These are phyloP conservation scores for Gopherus evgoodei DNA, from an alignment of 2,113 vertebrate genomes.

Conservation along the genomic window DNA sequence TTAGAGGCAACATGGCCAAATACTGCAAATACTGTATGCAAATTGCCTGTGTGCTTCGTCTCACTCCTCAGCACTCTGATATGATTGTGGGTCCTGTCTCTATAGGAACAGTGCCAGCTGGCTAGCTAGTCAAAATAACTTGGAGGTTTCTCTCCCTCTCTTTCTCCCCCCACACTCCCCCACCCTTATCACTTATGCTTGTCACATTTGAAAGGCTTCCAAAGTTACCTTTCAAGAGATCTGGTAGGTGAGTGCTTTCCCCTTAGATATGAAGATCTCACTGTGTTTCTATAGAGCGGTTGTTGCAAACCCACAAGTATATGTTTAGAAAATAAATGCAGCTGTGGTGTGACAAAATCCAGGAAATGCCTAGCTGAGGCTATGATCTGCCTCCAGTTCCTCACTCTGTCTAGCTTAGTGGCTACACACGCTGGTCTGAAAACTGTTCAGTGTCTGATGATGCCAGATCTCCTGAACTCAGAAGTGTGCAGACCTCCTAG, in stretches of 20 bases:
- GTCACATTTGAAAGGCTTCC: not conserved
- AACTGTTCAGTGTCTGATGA: not conserved
- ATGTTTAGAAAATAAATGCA: slow-evolving; percentile 45
- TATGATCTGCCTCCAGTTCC: slow-evolving; percentile 36
- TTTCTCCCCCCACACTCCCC: too few relatives aligned
- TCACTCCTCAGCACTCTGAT: slow-evolving; percentile 22
- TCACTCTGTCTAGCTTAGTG: not conserved
- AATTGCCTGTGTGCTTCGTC: slow-evolving; percentile 45
- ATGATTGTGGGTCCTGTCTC: slow-evolving; percentile 28
- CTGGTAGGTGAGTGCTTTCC: not conserved
- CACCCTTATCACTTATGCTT: not conserved
- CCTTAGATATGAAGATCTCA: not conserved
- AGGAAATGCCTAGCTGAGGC: slow-evolving; percentile 25
- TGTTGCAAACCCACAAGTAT: not conserved
- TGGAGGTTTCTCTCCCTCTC: slow-evolving; percentile 12
- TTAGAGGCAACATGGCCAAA: slow-evolving; percentile 23
- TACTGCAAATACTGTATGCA: slow-evolving; percentile 33
- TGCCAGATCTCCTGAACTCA: not conserved
- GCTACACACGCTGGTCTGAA: slow-evolving; percentile 3
- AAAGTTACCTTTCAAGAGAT: not conserved
- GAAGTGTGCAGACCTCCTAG: not conserved
- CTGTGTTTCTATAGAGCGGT: slow-evolving; percentile 6
- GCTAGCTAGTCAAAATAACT: slow-evolving; percentile 1
- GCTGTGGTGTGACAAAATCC: not conserved
- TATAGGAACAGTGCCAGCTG: slow-evolving; percentile 60